These are phyloP conservation scores for Tylochromis polylepis DNA, from an alignment of 2,113 vertebrate species.

Conservation along the genomic window DNA sequence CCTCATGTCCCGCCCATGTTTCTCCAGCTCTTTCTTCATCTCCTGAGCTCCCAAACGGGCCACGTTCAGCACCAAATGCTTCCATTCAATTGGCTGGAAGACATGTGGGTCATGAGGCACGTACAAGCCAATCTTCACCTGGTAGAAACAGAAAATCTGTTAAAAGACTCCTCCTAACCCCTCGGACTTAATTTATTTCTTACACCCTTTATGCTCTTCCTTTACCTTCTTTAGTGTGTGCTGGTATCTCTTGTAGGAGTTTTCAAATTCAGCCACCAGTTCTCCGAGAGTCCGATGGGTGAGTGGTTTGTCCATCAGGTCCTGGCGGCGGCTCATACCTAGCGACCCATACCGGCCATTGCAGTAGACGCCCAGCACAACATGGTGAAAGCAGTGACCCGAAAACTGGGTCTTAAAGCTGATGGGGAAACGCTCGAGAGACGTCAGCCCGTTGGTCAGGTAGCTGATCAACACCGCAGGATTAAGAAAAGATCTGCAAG, in stretches of 20 bases:
- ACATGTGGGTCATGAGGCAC: slow-evolving; percentile 93
- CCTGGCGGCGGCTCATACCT: slow-evolving; percentile 92
- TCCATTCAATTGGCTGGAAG: slow-evolving; percentile 96
- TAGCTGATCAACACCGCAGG: slow-evolving; percentile 76
- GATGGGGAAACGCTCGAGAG: slow-evolving; percentile 94
- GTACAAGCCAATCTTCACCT: slow-evolving; percentile 90
- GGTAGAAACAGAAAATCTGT: not conserved
- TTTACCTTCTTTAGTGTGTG: slow-evolving; percentile 87
- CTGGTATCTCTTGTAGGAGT: slow-evolving; percentile 91
- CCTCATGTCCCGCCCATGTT: slow-evolving; percentile 92
- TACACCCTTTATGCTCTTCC: not conserved
- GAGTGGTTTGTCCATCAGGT: slow-evolving; percentile 94
- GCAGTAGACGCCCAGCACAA: slow-evolving; percentile 92
- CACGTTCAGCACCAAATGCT: slow-evolving; percentile 87
- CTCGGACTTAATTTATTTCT: not conserved
- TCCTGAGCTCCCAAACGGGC: slow-evolving; percentile 83
- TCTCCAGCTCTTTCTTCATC: slow-evolving; percentile 91
- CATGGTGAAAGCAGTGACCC: slow-evolving; percentile 93
- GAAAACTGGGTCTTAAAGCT: slow-evolving; percentile 99
- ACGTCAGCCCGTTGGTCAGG: slow-evolving; percentile 90
- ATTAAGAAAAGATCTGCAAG: slow-evolving; percentile 24
- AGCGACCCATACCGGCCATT: slow-evolving; percentile 88
- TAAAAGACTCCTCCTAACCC: not conserved
- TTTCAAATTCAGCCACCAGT: slow-evolving; percentile 94
- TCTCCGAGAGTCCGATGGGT: slow-evolving; percentile 90